A percentile compares a stretch with the other conserved stretches of the same genome.
phyloP scores from a whole-genome alignment of 2,797 vertebrate genomes.

The Oreonectes daqikongensis region DNA sequence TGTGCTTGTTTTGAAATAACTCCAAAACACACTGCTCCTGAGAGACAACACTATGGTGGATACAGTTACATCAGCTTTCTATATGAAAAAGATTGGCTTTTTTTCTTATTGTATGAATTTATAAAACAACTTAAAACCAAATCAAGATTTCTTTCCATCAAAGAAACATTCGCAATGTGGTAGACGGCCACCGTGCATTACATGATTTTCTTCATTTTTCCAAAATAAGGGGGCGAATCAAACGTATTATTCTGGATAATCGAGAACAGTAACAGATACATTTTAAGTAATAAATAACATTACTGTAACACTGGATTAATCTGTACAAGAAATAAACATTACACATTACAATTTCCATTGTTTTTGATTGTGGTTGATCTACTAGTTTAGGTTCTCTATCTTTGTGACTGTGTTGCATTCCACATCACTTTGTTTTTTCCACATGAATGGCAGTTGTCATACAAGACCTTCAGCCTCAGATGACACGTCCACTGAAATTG shows the following conservation, averaged over 20 bases:
- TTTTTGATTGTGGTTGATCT: too few species aligned
- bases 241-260: not conserved
- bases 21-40: slow-evolving; percentile 38
- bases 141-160: not conserved
- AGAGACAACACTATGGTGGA: not conserved
- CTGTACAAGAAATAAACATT: too few species aligned
- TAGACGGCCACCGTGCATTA: not conserved
- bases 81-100: not conserved
- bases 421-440: too few species aligned
- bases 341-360: too few species aligned
- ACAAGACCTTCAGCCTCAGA: too few species aligned
- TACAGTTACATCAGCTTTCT: slow-evolving; percentile 30
- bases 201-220: not conserved
- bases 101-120: not conserved
- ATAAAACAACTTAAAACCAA: not conserved
- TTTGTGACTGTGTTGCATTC: too few species aligned
- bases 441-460: too few species aligned
- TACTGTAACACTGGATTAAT: too few species aligned
- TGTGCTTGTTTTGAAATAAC: slow-evolving; percentile 21
- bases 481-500: too few species aligned
- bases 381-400: too few species aligned
- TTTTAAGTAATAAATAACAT: not conserved
- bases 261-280: not conserved
- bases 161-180: not conserved
- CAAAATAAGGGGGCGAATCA: not conserved